Evolutionary conservation across 1,140 invertebrate genomes (phyloP), one percentile per base, ranked within the genome.

Genomic region (Aradophagus sp.): DNA sequence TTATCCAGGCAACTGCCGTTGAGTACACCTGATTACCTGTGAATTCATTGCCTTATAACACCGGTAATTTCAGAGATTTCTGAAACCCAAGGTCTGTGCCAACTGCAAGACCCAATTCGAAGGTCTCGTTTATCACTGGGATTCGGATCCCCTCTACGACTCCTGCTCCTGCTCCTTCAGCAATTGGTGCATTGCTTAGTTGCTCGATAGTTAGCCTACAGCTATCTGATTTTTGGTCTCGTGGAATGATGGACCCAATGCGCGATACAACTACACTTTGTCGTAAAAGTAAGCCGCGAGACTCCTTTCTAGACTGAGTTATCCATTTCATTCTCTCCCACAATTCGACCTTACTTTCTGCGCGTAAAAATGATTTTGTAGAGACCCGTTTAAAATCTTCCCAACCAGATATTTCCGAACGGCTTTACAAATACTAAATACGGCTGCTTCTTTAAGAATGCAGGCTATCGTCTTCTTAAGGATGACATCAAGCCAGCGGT

Each of bases 251-350:
- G 45, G 11, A 7, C 20, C 12, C 1, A 56, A 31, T 1, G 39
- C 31, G 35, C 55, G 20, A 20, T 42, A 45, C 7, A 61, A 12
- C 13, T 16, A 11, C 1, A 61, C 14, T 39, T 61, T 61, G 27
- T 47, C 56, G 5, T 41, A n/a, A 14, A 41, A 61, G 20, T 50
- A 61, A 1, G 17, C 7, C 0, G 11, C 19, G 0, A 61, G 4
- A 10, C 12, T 61, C 56, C 0, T 61, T 38, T 14, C 29, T 50
- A 2, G 4, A 17, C 31, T 61, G 44, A 0, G 45, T 14, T 34
- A 35, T 4, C 1, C 50, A 11, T 6, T 3, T n/a, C 36, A 50
- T 61, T 0, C 15, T 5, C 11, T 61, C 56, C 56, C 45, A 50
- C 12, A 12, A 38, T 34, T n/a, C n/a, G n/a, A n/a, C n/a, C n/a